These are phyloP conservation scores for Aurelia sp. DNA, from an alignment of 30 jellyfish, hydroid and myxozoan species.

Conservation along the genomic window DNA sequence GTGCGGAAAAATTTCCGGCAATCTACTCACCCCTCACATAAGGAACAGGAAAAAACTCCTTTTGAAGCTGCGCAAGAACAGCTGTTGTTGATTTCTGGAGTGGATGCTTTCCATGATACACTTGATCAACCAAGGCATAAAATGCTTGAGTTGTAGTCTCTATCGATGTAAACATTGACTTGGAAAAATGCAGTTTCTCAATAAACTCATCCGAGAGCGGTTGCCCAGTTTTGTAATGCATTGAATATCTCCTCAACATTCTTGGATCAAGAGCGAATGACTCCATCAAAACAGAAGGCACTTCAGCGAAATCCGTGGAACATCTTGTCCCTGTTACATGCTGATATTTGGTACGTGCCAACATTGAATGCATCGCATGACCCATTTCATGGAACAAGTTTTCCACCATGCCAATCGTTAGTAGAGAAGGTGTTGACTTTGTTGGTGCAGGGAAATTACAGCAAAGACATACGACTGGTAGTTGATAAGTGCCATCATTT, in stretches of 20 bases:
- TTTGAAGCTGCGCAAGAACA: slow-evolving; percentile 71
- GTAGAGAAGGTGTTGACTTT: slow-evolving; percentile 67
- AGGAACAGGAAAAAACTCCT: slow-evolving; percentile 67
- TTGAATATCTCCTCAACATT: slow-evolving; percentile 68
- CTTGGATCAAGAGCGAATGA: slow-evolving; percentile 88
- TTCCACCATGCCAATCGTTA: slow-evolving; percentile 85
- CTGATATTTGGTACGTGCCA: slow-evolving; percentile 87
- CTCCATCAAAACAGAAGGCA: slow-evolving; percentile 93
- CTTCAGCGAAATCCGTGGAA: slow-evolving; percentile 95
- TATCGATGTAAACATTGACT: slow-evolving; percentile 75
- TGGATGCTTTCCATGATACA: slow-evolving; percentile 74
- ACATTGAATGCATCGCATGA: slow-evolving; percentile 97
- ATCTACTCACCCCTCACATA: slow-evolving; percentile 63
- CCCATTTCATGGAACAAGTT: slow-evolving; percentile 96
- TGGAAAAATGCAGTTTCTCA: slow-evolving; percentile 55
- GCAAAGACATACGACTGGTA: slow-evolving; percentile 84
- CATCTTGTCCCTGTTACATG: slow-evolving; percentile 97
- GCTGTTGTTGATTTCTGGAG: slow-evolving; percentile 60
- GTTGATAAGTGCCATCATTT: slow-evolving; percentile 79
- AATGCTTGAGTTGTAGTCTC: slow-evolving; percentile 87
- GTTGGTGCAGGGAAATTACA: slow-evolving; percentile 88
- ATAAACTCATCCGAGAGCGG: slow-evolving; percentile 78
- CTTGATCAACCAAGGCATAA: slow-evolving; percentile 88
- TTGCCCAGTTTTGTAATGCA: slow-evolving; percentile 90
- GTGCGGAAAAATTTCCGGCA: too few species aligned